Conservation (phyloP, 2,113 vertebrate genomes). For the Labeo catla region DNA sequence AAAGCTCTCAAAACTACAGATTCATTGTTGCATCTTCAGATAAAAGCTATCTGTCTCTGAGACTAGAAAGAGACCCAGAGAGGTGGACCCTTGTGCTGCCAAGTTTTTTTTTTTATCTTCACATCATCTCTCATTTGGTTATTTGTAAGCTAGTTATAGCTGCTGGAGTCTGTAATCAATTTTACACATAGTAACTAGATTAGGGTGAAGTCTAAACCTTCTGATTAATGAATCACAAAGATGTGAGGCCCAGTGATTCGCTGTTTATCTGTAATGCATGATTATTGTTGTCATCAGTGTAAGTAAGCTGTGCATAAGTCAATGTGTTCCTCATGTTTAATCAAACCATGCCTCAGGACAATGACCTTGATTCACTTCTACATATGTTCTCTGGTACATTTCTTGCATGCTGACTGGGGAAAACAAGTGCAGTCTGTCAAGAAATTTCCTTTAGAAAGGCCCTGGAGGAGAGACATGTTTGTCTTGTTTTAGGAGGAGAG, state of each 20-base stretch:
- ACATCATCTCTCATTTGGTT: not conserved
- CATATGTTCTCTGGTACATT: not conserved
- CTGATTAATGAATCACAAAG: not conserved
- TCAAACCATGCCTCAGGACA: not conserved
- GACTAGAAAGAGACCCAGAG: not conserved
- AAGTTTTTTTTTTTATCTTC: not conserved
- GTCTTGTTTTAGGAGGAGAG: not conserved
- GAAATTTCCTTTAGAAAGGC: not conserved
- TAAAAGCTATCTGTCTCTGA: not conserved
- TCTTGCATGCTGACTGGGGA: not conserved
- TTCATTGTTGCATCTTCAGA: not conserved
- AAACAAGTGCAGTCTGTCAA: not conserved
- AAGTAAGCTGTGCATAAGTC: not conserved
- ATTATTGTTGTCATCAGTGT: not conserved
- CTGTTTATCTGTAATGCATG: not conserved
- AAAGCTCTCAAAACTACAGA: not conserved
- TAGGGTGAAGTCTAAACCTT: constrained; percentile 15
- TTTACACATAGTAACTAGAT: constrained; percentile 6
- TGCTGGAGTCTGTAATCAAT: constrained; percentile 1
- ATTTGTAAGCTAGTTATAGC: not conserved
- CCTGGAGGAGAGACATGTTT: not conserved
- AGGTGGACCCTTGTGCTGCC: not conserved
- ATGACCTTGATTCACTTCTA: constrained; percentile 9
- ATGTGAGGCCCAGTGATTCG: not conserved
- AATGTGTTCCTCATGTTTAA: not conserved